Base-by-base conservation (phyloP, 2,797 vertebrate species). In the Naso thynnoides region DNA sequence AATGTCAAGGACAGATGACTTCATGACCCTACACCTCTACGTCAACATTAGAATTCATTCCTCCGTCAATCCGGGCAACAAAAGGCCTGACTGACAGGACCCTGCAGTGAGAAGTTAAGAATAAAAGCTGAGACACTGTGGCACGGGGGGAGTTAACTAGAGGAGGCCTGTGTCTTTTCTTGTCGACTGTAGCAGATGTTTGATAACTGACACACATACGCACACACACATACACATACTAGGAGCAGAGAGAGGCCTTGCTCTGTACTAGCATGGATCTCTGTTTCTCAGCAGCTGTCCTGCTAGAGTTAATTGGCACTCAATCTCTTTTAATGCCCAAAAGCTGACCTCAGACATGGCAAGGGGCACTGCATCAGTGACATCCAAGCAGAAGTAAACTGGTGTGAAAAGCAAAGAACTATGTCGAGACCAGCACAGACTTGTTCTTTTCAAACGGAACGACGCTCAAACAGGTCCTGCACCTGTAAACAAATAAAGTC, bases 181-280 rank as follows among this genome's bases (percentile, higher is more conserved):
- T 90, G 86, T 93, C 89, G 86, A 95, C 92, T 81, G 91, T 83
- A 93, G 93, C 95, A 95, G 94, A 96, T 95, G 95, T 92, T 91
- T 96, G 93, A 96, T 94, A 96, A 95, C 89, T 41, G 44, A 93
- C 86, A 83, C 71, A 76, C 78, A 64, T 49, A 26, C 42, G 33
- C 59, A 44, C 56, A n/a, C 52, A 15, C 63, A 55, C 62, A 64
- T 57, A 78, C 54, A 67, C 38, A 73, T 65, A 61, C 42, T n/a
- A 77, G 72, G 80, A 63, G 67, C 49, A 69, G 36, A 82, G 26
- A 76, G 70, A 83, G 80, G 82, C 76, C 78, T 65, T 10, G 44
- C 73, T 86, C 73, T 74, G 74, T 42, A 69, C 55, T 71, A 77
- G 79, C 74, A 73, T 26, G 59, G 82, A 74, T 85, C 80, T 79